Evolutionary conservation across 2,888 invertebrate species (phyloP).

Genomic region (Erebia palarica): DNA sequence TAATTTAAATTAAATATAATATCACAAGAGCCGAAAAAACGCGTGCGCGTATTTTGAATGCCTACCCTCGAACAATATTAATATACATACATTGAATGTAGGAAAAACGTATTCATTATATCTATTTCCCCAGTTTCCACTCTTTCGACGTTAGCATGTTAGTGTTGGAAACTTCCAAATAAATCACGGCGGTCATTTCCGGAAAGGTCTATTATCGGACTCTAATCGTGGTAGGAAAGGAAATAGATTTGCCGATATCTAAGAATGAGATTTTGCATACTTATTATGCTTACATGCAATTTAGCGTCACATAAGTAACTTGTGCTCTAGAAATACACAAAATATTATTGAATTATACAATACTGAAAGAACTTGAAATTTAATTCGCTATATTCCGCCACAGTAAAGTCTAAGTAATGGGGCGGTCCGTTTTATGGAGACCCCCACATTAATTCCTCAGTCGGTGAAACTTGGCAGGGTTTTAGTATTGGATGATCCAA

Average conservation of each 20-base stretch:
- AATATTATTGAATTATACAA: neutral
- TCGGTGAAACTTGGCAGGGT: too few species aligned
- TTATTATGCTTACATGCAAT: neutral
- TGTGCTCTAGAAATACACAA: neutral
- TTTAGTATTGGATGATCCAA: too few species aligned
- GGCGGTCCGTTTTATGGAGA: too few species aligned
- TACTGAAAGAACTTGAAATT: too few species aligned
- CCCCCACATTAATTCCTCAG: too few species aligned
- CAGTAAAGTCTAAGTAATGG: too few species aligned
- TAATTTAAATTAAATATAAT: too few species aligned
- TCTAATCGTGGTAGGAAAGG: conserved; percentile 28
- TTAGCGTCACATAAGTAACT: neutral
- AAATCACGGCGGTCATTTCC: conserved; percentile 54
- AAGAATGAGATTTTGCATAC: neutral
- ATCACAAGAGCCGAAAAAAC: too few species aligned
- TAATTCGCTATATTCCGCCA: too few species aligned
- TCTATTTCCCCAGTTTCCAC: conserved; percentile 9
- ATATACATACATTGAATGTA: too few species aligned
- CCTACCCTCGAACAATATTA: too few species aligned
- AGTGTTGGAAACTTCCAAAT: conserved; percentile 37
- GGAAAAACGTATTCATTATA: neutral
- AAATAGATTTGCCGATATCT: neutral
- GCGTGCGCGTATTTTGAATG: too few species aligned
- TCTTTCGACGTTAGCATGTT: conserved; percentile 28
- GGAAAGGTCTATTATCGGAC: conserved; percentile 42